Base-by-base conservation (phyloP, 2,888 invertebrate species). In the Strigamia crassipes region DNA sequence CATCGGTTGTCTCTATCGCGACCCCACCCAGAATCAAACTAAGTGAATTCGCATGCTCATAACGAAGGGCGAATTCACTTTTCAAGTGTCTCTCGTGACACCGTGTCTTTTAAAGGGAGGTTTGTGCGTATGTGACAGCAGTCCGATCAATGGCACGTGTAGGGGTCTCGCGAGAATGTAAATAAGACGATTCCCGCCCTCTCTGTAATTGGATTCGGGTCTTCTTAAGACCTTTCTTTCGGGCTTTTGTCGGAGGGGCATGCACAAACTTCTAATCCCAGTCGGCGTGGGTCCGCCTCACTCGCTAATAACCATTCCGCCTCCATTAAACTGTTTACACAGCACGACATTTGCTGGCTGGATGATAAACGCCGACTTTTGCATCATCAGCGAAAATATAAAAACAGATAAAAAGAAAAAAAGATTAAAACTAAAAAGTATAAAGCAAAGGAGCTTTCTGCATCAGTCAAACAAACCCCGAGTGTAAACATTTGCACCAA, bases 121-220 rank as follows among this genome's bases (percentile, higher is more conserved):
- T 12, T 12, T 31, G 61, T 23, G 23, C 13, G 21, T 61, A 46
- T 61, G 73, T 73, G 73, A 23, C 73, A 73, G 73, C 73, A 73
- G 73, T 73, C 73, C 73, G 73, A 73, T 73, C 73, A 73, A 73
- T 73, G 73, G 73, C 73, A 73, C 73, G 73, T 73, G 73, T 31
- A 31, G 73, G 73, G 73, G 73, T 73, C 73, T 73, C 73, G 31
- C 31, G 73, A 73, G 73, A 73, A 73, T 73, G 73, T 73, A 73
- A 73, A 73, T 73, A 73, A 73, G 73, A 73, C 73, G 73, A 73
- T 73, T 73, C 73, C 73, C 73, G 73, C 73, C 73, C 73, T 73
- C 73, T 31, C 73, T 73, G 73, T 73, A 73, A 73, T 73, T 73
- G 73, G 73, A 73, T 73, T 73, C 73, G 73, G 73, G 27, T 73